Evolutionary conservation across 2,113 vertebrate genomes (phyloP), one percentile per base, ranked within the genome.

Genomic region (Empidonax traillii): DNA sequence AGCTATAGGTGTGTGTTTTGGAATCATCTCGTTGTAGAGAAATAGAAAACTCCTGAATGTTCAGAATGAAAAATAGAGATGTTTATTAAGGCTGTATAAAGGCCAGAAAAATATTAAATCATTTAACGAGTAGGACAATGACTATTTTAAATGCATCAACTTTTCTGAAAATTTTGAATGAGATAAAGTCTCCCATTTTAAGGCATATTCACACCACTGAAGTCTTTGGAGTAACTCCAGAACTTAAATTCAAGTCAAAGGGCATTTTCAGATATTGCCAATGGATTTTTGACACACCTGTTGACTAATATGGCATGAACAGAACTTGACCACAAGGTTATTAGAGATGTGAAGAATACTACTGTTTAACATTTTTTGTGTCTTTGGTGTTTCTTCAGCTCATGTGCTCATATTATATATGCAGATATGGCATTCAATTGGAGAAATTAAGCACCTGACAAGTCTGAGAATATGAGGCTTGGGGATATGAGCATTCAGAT

Each of bases 1-100:
- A 92, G 86, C 73, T 85, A 83, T 85, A 87, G 92, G 89, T 98
- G 83, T 85, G 62, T 96, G 73, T 81, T 95, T 94, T 94, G 93
- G 91, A 97, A 84, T 81, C 7, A 13, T 81, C 85, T 63, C 52
- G 82, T 93, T 85, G 55, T 41, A 84, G 33, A 94, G 80, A 95
- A 84, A 86, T 77, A 75, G 91, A 87, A 97, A 97, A 81, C 44
- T 90, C 21, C 69, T 76, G 66, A 85, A 72, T 81, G 58, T 87
- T 95, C 86, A 74, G 30, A 25, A 62, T 67, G 91, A 56, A 80
- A 76, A 66, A 52, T 5, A 8, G 56, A 85, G 55, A 89, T 1
- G 2, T 61, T 85, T 78, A 65, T 87, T 94, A 91, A 90, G 74
- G 39, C 35, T 91, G 33, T 75, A 74, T 63, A 95, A 94, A 91